These are phyloP conservation scores for Esox masquinongy DNA, from an alignment of 2,797 vertebrate species.

Conservation along the genomic window DNA sequence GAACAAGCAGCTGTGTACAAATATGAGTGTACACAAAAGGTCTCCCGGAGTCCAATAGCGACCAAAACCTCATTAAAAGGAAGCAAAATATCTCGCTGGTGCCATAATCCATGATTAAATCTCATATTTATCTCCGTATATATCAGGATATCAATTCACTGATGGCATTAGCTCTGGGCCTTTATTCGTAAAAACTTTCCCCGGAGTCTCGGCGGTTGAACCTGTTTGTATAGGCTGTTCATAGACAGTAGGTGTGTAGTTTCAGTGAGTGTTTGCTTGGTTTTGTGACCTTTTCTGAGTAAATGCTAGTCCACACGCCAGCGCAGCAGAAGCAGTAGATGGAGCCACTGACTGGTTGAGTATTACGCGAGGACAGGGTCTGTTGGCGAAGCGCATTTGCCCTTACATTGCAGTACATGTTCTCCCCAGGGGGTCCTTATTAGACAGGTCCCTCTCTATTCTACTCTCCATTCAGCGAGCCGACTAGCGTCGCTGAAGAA, in stretches of 20 bases:
- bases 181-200: background rate
- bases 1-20: background rate
- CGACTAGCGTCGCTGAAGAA: background rate
- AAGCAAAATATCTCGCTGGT: background rate
- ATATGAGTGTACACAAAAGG: background rate
- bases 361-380: background rate
- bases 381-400: background rate
- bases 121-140: constrained; percentile 4
- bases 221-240: background rate
- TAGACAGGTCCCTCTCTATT: background rate
- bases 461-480: background rate
- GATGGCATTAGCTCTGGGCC: background rate
- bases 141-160: constrained; percentile 1
- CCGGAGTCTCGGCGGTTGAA: background rate
- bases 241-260: background rate
- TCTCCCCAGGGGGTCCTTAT: constrained; percentile 4
- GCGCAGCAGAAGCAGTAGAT: background rate
- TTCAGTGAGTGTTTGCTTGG: background rate
- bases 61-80: constrained; percentile 5
- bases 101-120: background rate
- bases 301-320: background rate
- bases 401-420: background rate
- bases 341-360: background rate
- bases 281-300: background rate
- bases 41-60: background rate